These are phyloP conservation scores for Sitobion miscanthi DNA, from an alignment of 1,140 invertebrate genomes.

Conservation along the genomic window DNA sequence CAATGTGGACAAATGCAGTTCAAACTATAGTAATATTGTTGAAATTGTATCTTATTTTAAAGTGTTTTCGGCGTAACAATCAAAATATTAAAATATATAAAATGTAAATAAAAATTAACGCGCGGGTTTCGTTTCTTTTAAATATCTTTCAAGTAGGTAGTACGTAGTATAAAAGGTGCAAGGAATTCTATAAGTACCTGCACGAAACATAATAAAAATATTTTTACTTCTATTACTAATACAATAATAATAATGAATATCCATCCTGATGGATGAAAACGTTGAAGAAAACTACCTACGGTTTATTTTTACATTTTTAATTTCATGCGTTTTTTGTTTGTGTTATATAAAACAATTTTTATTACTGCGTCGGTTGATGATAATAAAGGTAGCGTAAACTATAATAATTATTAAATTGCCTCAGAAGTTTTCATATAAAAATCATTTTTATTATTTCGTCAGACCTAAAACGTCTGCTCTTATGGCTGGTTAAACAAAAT, in stretches of 20 bases:
- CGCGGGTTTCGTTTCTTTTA: not conserved
- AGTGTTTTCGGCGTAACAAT: not conserved
- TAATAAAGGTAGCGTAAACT: not conserved
- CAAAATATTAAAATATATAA: not conserved
- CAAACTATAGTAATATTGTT: not conserved
- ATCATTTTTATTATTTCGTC: not conserved
- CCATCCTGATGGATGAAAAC: not conserved
- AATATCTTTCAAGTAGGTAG: constrained; percentile 5
- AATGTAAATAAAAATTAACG: not conserved
- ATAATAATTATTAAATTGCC: not conserved
- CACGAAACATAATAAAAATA: not conserved
- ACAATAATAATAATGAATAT: not conserved
- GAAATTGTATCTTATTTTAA: not conserved
- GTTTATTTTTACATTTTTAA: not conserved
- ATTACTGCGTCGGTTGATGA: constrained; percentile 12
- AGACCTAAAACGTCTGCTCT: not conserved
- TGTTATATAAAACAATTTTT: constrained; percentile 3
- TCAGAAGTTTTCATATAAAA: not conserved
- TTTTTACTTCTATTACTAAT: not conserved
- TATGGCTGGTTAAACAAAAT: not conserved
- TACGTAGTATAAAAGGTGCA: not conserved
- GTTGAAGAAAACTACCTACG: not conserved
- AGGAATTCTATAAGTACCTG: not conserved
- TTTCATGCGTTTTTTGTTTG: not conserved
- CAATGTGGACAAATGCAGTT: not conserved